A percentile compares a stretch with the other conserved stretches of the same genome.
These are phyloP conservation scores for Macroramphosus scolopax DNA, from an alignment of 2,797 vertebrate genomes.

Conservation along the genomic window DNA sequence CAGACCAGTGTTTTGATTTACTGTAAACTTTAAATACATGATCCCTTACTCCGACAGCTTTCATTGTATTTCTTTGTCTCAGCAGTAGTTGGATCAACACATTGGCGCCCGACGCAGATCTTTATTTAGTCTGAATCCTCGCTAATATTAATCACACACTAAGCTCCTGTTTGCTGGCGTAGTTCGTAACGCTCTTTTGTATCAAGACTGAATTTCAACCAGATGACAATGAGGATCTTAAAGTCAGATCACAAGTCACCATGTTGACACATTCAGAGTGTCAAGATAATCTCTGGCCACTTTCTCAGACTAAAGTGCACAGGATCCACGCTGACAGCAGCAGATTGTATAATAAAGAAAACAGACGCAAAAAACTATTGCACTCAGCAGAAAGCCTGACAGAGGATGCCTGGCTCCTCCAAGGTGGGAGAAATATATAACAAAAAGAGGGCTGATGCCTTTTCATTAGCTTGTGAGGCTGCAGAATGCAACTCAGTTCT, in stretches of 20 bases:
- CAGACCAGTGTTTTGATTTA: too few species aligned
- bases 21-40: background rate
- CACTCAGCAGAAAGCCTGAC: constrained; percentile 29
- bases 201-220: too few species aligned
- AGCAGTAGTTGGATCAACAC: too few species aligned
- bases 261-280: too few species aligned
- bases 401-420: constrained; percentile 23
- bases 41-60: background rate
- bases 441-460: constrained; percentile 39
- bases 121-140: background rate
- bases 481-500: constrained; percentile 16
- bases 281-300: constrained; percentile 1
- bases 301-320: background rate
- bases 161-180: background rate
- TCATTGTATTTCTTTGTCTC: background rate
- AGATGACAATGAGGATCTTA: too few species aligned
- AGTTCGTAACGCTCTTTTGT: too few species aligned
- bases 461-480: constrained; percentile 20
- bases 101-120: too few species aligned
- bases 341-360: constrained; percentile 18
- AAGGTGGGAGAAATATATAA: constrained; percentile 2
- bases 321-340: constrained; percentile 15
- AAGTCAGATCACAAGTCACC: constrained; percentile 13
- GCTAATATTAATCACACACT: background rate
- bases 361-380: background rate